Evolutionary conservation across 2,888 invertebrate species (phyloP).

Genomic region (Calliphora vomitoria): DNA sequence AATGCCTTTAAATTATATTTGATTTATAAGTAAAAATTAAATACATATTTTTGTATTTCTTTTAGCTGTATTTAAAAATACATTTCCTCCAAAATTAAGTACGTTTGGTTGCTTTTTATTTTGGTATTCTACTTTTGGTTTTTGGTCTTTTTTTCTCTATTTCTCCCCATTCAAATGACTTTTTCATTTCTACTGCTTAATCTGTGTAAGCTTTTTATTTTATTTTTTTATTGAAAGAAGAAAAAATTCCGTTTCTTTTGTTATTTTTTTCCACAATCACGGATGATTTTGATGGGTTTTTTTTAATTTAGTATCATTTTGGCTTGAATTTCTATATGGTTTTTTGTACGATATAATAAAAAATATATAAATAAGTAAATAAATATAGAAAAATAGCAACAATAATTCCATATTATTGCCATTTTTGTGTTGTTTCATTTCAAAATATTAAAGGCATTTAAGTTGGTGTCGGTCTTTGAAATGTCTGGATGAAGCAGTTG

Average conservation of each 20-base stretch:
- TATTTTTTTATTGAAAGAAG: neutral
- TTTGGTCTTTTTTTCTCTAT: neutral
- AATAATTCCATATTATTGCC: neutral
- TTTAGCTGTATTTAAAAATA: neutral
- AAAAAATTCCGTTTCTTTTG: neutral
- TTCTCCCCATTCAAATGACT: neutral
- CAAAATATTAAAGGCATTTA: neutral
- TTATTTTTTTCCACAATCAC: neutral
- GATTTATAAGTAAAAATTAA: too few species aligned
- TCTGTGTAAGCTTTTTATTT: slow-evolving; percentile 2
- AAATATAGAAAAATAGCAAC: neutral
- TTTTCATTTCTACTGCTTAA: slow-evolving; percentile 3
- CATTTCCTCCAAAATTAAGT: neutral
- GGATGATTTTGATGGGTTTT: neutral
- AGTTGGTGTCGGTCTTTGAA: neutral
- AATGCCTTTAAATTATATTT: neutral
- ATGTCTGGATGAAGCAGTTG: too few species aligned
- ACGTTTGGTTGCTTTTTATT: neutral
- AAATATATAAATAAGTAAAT: neutral
- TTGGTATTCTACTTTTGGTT: neutral
- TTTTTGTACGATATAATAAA: neutral
- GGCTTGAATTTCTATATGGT: neutral
- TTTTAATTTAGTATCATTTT: slow-evolving; percentile 9
- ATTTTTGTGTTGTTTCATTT: neutral
- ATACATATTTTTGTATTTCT: too few species aligned